A percentile compares a stretch with the other conserved stretches of the same genome.
phyloP scores from a whole-genome alignment of 1,140 invertebrate species.

The Chironomus striatipennis region DNA sequence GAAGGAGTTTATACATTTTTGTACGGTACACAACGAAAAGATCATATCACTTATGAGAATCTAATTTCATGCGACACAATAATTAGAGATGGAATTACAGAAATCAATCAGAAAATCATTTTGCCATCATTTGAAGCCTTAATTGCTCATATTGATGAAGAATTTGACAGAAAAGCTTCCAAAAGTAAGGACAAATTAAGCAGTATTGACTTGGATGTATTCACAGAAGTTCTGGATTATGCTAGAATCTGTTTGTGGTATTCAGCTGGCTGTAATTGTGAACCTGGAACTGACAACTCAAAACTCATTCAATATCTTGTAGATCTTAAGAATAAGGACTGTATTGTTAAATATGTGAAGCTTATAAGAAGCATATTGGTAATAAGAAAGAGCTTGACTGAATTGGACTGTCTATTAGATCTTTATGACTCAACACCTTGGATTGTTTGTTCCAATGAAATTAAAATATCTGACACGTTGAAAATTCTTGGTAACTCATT shows the following conservation, averaged over 20 bases:
- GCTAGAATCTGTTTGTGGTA: constrained; percentile 60
- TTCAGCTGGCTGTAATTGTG: constrained; percentile 37
- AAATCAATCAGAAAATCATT: constrained; percentile 31
- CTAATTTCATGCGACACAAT: constrained; percentile 35
- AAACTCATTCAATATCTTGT: constrained; percentile 33
- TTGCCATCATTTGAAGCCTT: constrained; percentile 39
- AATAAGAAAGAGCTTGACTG: constrained; percentile 36
- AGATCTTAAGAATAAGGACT: constrained; percentile 32
- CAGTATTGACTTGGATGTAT: constrained; percentile 55
- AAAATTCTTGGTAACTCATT: constrained; percentile 29
- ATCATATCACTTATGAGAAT: constrained; percentile 37
- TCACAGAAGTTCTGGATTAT: constrained; percentile 63
- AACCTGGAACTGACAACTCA: constrained; percentile 38
- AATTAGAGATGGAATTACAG: constrained; percentile 27
- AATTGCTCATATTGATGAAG: constrained; percentile 39
- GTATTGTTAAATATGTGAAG: constrained; percentile 36
- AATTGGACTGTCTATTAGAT: constrained; percentile 35
- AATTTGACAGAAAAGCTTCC: constrained; percentile 38
- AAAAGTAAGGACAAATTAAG: constrained; percentile 52
- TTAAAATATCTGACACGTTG: no score
- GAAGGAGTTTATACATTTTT: constrained; percentile 37
- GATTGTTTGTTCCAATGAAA: no score
- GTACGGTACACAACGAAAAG: constrained; percentile 39
- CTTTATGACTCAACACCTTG: neutral
- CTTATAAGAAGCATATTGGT: constrained; percentile 37